Evolutionary conservation across 1,140 invertebrate species (phyloP), one percentile per base, ranked within the genome.

Genomic region (Drosophila trapezifrons): DNA sequence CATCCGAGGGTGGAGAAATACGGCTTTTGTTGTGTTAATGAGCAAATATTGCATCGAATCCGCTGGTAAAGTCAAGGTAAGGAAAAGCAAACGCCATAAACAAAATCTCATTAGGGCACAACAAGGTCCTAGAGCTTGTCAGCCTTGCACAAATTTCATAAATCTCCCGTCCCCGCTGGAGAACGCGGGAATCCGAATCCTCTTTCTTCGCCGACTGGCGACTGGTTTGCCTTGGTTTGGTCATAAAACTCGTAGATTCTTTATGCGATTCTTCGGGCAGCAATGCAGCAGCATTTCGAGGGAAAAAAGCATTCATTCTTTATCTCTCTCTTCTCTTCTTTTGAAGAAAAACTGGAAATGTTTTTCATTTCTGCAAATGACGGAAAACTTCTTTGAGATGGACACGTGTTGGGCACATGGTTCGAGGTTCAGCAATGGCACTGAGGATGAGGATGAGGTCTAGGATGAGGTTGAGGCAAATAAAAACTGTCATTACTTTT

Each of bases 311-410:
- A 67, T 80, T 43, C 76, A 85, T 70, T 76, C 80, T 65, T 58
- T 78, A 67, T 5, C 4, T 20, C 63, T 58, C 51, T 66, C 60
- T 45, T 71, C 17, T 73, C 59, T 60, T 27, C 42, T 72, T 71
- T 38, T 29, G 29, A 37, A 62, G 79, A 86, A 78, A 85, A 85
- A 84, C 70, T 66, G 55, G 56, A 49, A 76, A 84, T 65, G 56
- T 80, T 84, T 71, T 71, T 69, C 65, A 71, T 70, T 70, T 70
- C 80, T 75, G 64, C 80, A 83, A 79, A 84, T 83, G 80, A 84
- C 67, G 51, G 66, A 71, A 71, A 71, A 71, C 51, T 71, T 71
- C 65, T 71, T 71, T 59, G 37, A 40, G 40, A 40, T 62, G 69
- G 72, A 74, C 72, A 75, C 72, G 72, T 75, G 72, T 74, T 74